phyloP scores from a whole-genome alignment of 2,888 invertebrate species.

The Eupithecia subfuscata region DNA sequence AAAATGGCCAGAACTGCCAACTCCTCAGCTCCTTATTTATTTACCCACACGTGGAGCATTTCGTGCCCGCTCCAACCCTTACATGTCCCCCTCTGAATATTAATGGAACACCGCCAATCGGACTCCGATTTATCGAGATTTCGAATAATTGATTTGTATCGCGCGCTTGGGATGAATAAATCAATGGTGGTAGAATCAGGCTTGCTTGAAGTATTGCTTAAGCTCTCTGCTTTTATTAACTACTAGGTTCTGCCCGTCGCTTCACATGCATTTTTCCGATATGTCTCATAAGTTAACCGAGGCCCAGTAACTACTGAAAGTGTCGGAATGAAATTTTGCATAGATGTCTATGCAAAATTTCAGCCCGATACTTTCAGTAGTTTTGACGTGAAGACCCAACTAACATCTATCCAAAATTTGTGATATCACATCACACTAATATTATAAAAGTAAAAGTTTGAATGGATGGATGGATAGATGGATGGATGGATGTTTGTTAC shows the following conservation, averaged over 20 bases:
- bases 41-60: background rate
- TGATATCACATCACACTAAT: too few relatives aligned
- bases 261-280: background rate
- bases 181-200: conserved; percentile 21
- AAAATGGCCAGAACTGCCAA: background rate
- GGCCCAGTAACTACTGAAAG: too few relatives aligned
- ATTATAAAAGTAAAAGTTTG: too few relatives aligned
- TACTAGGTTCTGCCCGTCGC: background rate
- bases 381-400: too few relatives aligned
- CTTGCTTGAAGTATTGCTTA: conserved; percentile 2
- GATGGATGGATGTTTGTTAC: too few relatives aligned
- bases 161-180: conserved; percentile 35
- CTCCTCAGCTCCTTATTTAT: conserved; percentile 6
- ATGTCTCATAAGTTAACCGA: too few relatives aligned
- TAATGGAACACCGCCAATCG: conserved; percentile 36
- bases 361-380: too few relatives aligned
- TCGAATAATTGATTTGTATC: conserved; percentile 47
- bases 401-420: too few relatives aligned
- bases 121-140: conserved; percentile 34
- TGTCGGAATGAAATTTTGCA: too few relatives aligned
- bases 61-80: conserved; percentile 8
- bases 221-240: background rate
- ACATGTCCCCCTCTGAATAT: conserved; percentile 35
- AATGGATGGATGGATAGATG: too few relatives aligned
- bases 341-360: too few relatives aligned